Conservation (phyloP, 2,797 vertebrate species). For the Tokudaia muenninki region DNA sequence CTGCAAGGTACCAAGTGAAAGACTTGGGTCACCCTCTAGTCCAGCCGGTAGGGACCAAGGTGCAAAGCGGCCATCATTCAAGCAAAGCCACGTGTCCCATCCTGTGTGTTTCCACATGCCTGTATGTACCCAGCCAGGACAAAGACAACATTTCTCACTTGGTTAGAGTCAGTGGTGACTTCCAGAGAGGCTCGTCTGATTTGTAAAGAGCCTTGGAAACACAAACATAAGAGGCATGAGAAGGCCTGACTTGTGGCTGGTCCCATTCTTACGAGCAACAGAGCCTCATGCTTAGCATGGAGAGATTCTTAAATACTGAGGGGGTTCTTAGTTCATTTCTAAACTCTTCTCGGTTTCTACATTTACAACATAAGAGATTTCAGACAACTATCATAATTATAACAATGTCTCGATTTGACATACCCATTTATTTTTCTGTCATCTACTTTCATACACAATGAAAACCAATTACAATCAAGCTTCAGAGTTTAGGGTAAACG, state of each 20-base stretch:
- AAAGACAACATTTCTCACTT: not conserved
- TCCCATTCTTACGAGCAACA: not conserved
- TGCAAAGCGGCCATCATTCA: rapidly evolving
- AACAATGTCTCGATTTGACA: not conserved
- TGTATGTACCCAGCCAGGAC: no score
- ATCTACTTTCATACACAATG: not conserved
- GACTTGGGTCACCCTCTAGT: no score
- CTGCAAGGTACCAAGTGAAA: not conserved
- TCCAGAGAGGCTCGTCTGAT: not conserved
- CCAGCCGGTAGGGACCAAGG: rapidly evolving
- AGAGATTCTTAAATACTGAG: not conserved
- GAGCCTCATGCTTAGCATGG: not conserved
- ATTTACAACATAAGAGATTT: not conserved
- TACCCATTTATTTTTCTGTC: not conserved
- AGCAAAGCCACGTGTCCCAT: rapidly evolving
- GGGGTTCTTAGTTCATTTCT: not conserved
- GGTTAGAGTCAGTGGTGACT: not conserved
- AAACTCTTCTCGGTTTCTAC: not conserved
- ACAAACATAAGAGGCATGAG: not conserved
- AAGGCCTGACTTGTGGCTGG: not conserved
- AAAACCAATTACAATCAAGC: constrained; percentile 13
- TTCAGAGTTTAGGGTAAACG: not conserved
- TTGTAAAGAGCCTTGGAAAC: not conserved
- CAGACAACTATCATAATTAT: not conserved
- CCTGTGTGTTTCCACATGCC: not conserved